Conservation (phyloP, 1,140 invertebrate genomes). For the Drosophila carrolli region DNA sequence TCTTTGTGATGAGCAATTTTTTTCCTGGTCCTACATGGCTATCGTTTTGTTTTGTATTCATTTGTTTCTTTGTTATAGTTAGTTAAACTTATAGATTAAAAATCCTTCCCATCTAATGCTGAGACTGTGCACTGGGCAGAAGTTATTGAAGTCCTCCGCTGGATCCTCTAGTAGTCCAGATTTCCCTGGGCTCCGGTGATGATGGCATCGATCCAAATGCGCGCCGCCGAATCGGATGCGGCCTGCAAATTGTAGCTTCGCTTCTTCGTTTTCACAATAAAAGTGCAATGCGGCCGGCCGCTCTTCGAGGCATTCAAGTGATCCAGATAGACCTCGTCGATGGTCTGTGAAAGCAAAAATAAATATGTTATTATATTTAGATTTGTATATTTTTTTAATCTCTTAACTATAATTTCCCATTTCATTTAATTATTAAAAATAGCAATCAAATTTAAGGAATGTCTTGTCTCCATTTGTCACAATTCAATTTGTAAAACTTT, state of each 20-base stretch:
- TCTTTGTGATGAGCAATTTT: conserved; percentile 23
- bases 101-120: conserved; percentile 19
- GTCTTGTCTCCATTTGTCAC: too few species aligned
- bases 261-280: conserved; percentile 97
- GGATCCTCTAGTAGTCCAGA: conserved; percentile 71
- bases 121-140: conserved; percentile 28
- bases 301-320: conserved; percentile 97
- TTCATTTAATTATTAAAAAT: too few species aligned
- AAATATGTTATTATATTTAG: conserved; percentile 15
- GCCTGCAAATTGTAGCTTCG: conserved; percentile 96
- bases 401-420: too few species aligned
- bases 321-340: conserved; percentile 98
- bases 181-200: conserved; percentile 84
- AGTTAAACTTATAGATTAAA: conserved; percentile 45
- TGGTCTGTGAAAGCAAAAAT: conserved; percentile 88
- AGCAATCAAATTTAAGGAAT: too few species aligned
- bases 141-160: conserved; percentile 1
- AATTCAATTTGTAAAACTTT: too few species aligned
- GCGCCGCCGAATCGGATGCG: conserved; percentile 95
- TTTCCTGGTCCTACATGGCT: conserved; percentile 42
- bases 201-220: conserved; percentile 98
- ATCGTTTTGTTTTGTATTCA: conserved; percentile 16
- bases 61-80: conserved; percentile 24
- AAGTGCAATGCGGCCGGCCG: conserved; percentile 95
- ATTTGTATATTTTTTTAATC: not conserved